Evolutionary conservation across 1,140 invertebrate species (phyloP).

Genomic region (Brachionus calyciflorus): DNA sequence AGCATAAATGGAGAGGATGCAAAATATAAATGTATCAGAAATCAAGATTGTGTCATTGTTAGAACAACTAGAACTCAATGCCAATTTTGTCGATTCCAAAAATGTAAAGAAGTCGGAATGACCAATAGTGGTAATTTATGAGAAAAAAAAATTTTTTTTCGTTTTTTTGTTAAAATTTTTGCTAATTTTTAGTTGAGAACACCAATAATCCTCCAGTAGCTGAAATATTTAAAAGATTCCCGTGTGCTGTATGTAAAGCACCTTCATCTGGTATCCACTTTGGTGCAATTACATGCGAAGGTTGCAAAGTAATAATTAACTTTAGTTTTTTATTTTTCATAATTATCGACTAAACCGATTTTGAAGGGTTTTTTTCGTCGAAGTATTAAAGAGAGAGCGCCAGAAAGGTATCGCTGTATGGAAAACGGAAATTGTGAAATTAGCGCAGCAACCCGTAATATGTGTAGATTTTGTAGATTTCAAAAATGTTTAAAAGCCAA

Average conservation of each 20-base stretch:
- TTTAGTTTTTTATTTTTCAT: background rate
- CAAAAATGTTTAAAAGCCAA: constrained; percentile 97
- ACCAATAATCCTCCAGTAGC: constrained; percentile 41
- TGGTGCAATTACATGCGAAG: constrained; percentile 92
- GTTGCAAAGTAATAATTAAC: constrained; percentile 77
- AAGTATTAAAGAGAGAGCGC: constrained; percentile 47
- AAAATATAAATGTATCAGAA: constrained; percentile 57
- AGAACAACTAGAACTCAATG: constrained; percentile 65
- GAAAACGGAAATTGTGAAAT: constrained; percentile 47
- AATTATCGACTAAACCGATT: background rate
- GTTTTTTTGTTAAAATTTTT: too few species aligned
- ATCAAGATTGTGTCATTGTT: constrained; percentile 56
- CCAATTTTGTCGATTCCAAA: constrained; percentile 98
- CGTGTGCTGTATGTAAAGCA: constrained; percentile 76
- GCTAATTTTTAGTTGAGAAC: background rate
- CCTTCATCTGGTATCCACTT: constrained; percentile 93
- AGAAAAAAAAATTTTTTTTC: too few species aligned
- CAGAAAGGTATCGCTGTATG: constrained; percentile 46
- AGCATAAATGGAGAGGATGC: constrained; percentile 54
- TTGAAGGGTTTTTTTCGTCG: constrained; percentile 48
- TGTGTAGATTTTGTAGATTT: constrained; percentile 91
- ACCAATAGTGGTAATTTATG: constrained; percentile 78
- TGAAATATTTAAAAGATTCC: constrained; percentile 50
- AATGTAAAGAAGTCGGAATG: constrained; percentile 97
- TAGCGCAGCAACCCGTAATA: constrained; percentile 66